phyloP scores from a whole-genome alignment of 2,797 vertebrate species.

The Pangasius djambal region DNA sequence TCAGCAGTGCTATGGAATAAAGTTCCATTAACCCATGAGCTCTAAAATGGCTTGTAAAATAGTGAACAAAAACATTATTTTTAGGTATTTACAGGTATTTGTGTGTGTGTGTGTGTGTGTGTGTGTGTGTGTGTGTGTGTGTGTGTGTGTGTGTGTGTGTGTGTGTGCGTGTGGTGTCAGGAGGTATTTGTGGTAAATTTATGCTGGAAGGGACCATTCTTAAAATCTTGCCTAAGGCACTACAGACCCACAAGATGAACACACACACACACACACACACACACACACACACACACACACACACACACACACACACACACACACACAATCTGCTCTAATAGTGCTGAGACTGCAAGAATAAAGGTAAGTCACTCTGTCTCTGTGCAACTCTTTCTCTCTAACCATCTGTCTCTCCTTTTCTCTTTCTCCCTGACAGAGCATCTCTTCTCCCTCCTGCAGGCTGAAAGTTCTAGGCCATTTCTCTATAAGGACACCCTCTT shows the following conservation, averaged over 20 bases:
- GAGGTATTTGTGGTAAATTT: background rate
- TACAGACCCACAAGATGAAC: background rate
- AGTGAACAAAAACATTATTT: background rate
- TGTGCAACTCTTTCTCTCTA: conserved; percentile 10
- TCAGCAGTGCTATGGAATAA: background rate
- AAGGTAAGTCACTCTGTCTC: conserved; percentile 3
- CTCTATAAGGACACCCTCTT: conserved; percentile 17
- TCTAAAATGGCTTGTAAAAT: too few relatives aligned
- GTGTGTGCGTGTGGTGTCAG: background rate
- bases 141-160: background rate
- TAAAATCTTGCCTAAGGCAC: background rate
- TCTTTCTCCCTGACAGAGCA: conserved; percentile 7
- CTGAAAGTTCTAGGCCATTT: conserved; percentile 18
- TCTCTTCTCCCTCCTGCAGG: conserved; percentile 21
- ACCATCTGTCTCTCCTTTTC: conserved; percentile 9
- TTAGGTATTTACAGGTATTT: background rate
- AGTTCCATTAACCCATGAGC: too few relatives aligned
- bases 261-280: background rate
- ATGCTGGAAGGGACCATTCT: background rate
- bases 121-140: background rate
- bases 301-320: conserved; percentile 2
- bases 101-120: background rate
- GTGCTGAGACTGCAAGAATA: conserved; percentile 6
- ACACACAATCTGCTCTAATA: background rate
- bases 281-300: background rate